Base-by-base conservation (phyloP, 2,113 vertebrate species). In the Thomomys bottae region DNA sequence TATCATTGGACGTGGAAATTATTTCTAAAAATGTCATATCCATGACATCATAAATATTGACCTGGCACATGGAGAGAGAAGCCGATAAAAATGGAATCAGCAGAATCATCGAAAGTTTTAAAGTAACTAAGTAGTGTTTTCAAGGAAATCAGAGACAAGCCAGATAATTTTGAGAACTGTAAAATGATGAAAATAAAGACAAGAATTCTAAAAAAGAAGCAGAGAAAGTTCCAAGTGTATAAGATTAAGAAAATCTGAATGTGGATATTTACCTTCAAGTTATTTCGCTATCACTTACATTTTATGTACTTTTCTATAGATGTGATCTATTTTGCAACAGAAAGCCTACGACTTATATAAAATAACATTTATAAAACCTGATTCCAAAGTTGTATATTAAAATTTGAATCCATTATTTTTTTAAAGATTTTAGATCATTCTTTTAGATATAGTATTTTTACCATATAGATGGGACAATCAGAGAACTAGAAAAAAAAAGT, bases 351-450 rank as follows among this genome's bases (percentile, higher is more conserved):
- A 28, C 8, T 59, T 49, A n/a, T 26, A n/a, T 59, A 63, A 77
- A 30, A 45, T n/a, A 72, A 54, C 24, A 45, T 30, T 49, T 38
- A 42, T 64, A 79, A 71, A 18, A 81, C 40, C 59, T 78, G 34
- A 83, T 61, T 77, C 40, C 42, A 77, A 78, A 77, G 24, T 82
- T 82, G 38, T 63, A 90, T 84, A 38, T 71, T 87, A 87, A 91
- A 71, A 42, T 36, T 94, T 91, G 49, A 85, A 23, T 11, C 18
- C 64, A 87, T 26, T 40, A 66, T 89, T 77, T 90, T 75, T 61
- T 67, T 83, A 15, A 91, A 30, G 70, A 9, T 90, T 73, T 90
- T 36, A n/a, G 2, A 24, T 70, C 12, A 67, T 8, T 28, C 57
- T 89, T 77, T 68, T 18, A 89, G 20, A 45, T 38, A 57, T 14